Base-by-base conservation (phyloP, 1,140 invertebrate species). In the Leptopilina boulardi region DNA sequence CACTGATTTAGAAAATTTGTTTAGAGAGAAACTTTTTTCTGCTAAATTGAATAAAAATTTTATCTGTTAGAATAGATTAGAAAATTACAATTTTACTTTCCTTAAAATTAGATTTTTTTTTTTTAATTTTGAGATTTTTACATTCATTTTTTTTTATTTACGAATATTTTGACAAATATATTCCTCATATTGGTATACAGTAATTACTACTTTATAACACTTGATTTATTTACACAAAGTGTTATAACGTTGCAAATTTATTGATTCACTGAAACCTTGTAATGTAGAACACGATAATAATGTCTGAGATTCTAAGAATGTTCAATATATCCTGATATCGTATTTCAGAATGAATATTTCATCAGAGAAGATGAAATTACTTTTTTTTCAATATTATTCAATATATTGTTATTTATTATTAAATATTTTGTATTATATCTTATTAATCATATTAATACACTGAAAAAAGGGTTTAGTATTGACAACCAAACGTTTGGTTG, bases 201-300 rank as follows among this genome's bases (percentile, higher is more conserved):
- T n/a, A 51, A 51, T 51, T 51, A 51, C n/a, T 18, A 18, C n/a
- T 38, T n/a, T 18, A 51, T 51, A 18, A 51, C 47, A 51, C 47
- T 51, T 51, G 5, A 18, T 18, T 51, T 51, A n/a, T 51, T 51
- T 51, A 18, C 18, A 18, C 47, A 51, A n/a, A n/a, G n/a, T 51
- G 47, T 47, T 47, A 47, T 51, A 51, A 51, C 15, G 47, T 51
- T 18, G 5, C 6, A n/a, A 18, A 51, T 51, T 51, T 51, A 51
- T 51, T 51, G 47, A 51, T 51, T 51, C 13, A 51, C n/a, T 51
- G n/a, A 4, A 51, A 18, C 47, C 42, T 47, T 47, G 42, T n/a
- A 47, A 47, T 47, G 42, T 47, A 47, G 15, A 51, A 8, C 47
- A n/a, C 47, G 47, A 51, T 51, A 51, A 51, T n/a, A 51, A 51